Base-by-base conservation (phyloP, 2,113 vertebrate species). In the Ceyx cyanopectus region DNA sequence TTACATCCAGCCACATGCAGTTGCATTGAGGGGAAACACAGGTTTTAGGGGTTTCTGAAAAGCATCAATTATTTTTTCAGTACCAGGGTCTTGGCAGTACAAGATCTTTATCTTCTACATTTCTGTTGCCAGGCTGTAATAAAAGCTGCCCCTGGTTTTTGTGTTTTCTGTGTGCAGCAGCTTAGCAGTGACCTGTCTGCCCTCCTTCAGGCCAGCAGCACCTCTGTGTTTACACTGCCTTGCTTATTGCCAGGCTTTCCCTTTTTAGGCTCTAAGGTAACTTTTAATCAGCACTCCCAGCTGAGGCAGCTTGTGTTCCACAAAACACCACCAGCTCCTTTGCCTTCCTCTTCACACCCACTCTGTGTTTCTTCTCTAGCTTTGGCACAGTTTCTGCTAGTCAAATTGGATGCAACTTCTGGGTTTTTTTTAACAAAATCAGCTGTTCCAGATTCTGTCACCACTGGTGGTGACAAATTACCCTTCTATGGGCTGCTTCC, bases 291-390 rank as follows among this genome's bases (percentile, higher is more conserved):
- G 27, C 85, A 46, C 72, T 87, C 32, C 56, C 18, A 19, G 56
- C 89, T 80, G 84, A 91, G 81, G 29, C 43, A 66, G 84, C 74
- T 80, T 66, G 60, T 81, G 37, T 89, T 92, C 1, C 5, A 84
- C 78, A 68, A 56, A 92, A 77, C 78, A 66, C 75, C 80, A 86
- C 61, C 66, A n/a, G 1, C 62, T 92, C 56, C 50, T 57, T 70
- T 89, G 83, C 89, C 51, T 93, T 95, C 41, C 85, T 80, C 72
- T 91, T 94, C 75, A 60, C 89, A 91, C 92, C 73, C 61, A 22
- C 80, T 85, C 82, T 56, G 68, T 90, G 68, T 84, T 94, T 94
- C 41, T 84, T 90, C 74, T 84, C 53, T 53, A 73, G 90, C 74
- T 79, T 79, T 88, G 89, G 66, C 74, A 60, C 3, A 9, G 53